Conservation (phyloP, 1,140 invertebrate species). For the Dendrolimus kikuchii region DNA sequence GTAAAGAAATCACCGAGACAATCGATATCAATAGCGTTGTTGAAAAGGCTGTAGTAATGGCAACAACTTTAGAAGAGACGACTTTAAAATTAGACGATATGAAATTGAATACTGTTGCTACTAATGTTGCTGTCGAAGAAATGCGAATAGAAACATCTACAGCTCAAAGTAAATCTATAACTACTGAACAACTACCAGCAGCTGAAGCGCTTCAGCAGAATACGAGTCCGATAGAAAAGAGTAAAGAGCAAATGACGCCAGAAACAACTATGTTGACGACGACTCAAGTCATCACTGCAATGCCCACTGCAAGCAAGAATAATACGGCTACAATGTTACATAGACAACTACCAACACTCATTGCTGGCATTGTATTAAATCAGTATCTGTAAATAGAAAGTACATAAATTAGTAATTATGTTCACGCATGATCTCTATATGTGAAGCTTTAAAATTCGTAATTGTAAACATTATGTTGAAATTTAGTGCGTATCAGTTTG, state of each 20-base stretch:
- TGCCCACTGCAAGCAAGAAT: not conserved
- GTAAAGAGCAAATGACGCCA: slow-evolving; percentile 11
- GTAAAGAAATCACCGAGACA: too few species aligned
- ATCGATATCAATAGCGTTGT: too few species aligned
- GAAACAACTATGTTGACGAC: slow-evolving; percentile 3
- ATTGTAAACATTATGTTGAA: too few species aligned
- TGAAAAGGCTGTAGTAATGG: too few species aligned
- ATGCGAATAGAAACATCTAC: not conserved
- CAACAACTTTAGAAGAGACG: too few species aligned
- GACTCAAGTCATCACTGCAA: too few species aligned
- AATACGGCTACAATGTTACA: slow-evolving; percentile 3
- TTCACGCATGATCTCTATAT: slow-evolving; percentile 12
- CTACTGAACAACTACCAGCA: slow-evolving; percentile 37
- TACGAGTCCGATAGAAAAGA: slow-evolving; percentile 18
- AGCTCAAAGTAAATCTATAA: not conserved
- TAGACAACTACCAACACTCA: slow-evolving; percentile 5
- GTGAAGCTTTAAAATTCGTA: slow-evolving; percentile 4
- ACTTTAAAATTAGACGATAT: too few species aligned
- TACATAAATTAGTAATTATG: not conserved
- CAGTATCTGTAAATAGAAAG: slow-evolving; percentile 1
- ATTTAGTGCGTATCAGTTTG: too few species aligned
- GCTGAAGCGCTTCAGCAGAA: slow-evolving; percentile 51
- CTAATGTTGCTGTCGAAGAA: not conserved
- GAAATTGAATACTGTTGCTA: too few species aligned
- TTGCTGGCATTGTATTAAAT: slow-evolving; percentile 4